phyloP scores from a whole-genome alignment of 2,888 invertebrate genomes.

The Nomada hirtipes region DNA sequence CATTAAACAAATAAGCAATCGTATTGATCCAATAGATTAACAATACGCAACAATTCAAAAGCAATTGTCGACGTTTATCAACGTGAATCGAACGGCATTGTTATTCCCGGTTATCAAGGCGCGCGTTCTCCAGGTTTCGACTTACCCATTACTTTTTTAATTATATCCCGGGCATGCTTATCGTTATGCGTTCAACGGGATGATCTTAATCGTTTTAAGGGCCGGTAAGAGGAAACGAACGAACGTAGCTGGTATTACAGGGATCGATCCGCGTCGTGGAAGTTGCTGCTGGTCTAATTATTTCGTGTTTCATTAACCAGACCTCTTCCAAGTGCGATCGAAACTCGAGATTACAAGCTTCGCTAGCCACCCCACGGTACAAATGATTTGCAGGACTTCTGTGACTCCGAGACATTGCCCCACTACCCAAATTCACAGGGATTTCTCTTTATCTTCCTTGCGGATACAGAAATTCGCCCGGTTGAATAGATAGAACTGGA shows the following conservation, averaged over 20 bases:
- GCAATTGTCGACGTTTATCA: conserved; percentile 1
- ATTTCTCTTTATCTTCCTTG: neutral
- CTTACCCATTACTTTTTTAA: conserved; percentile 79
- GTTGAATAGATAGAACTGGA: neutral
- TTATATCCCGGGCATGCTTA: conserved; percentile 68
- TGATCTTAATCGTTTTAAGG: conserved; percentile 78
- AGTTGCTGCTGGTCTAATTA: conserved; percentile 51
- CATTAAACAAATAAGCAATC: neutral
- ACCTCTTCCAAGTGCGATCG: conserved; percentile 31
- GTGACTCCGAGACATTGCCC: conserved; percentile 34
- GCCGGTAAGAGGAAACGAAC: conserved; percentile 44
- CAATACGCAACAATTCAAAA: neutral
- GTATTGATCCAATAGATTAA: neutral
- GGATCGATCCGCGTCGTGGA: conserved; percentile 33
- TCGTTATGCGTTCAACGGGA: conserved; percentile 75
- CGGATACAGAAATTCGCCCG: conserved; percentile 1
- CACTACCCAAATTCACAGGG: conserved; percentile 26
- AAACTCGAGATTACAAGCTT: conserved; percentile 54
- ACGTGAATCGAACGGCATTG: conserved; percentile 21
- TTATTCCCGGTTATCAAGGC: conserved; percentile 49
- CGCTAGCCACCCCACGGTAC: neutral
- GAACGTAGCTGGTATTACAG: conserved; percentile 41
- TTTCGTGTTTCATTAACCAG: conserved; percentile 63
- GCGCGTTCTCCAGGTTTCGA: conserved; percentile 58
- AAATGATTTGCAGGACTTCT: conserved; percentile 39